Evolutionary conservation across 2,113 vertebrate genomes (phyloP).

Genomic region (Cisticola juncidis): DNA sequence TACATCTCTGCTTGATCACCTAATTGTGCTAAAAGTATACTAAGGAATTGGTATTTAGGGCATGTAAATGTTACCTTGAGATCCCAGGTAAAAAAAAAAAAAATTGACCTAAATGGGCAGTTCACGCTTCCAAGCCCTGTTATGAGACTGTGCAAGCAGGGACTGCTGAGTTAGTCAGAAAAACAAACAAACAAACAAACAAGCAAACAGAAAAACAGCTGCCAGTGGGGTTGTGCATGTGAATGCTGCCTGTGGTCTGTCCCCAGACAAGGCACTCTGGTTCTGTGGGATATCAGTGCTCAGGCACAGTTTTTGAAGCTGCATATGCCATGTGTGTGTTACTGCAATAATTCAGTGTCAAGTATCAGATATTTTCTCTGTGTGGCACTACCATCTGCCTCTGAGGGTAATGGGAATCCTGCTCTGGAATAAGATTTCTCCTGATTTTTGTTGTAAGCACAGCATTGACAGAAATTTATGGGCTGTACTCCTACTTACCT

Average conservation of each 20-base stretch:
- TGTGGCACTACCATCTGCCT: background rate
- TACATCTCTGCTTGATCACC: background rate
- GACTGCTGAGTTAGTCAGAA: background rate
- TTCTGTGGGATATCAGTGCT: background rate
- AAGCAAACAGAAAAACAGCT: background rate
- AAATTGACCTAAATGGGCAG: background rate
- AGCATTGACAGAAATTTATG: background rate
- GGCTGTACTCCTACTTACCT: background rate
- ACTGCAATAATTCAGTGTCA: background rate
- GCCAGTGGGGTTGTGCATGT: background rate
- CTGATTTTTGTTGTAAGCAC: background rate
- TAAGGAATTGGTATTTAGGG: background rate
- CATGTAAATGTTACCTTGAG: conserved; percentile 23
- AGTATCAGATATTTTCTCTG: background rate
- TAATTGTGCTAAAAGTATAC: conserved; percentile 5
- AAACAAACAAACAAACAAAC: background rate
- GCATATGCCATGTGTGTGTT: rapidly evolving
- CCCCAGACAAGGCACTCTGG: rapidly evolving
- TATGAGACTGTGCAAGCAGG: background rate
- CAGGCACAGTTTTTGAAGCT: background rate
- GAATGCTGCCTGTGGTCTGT: background rate
- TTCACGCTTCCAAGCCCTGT: background rate
- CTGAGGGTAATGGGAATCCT: background rate
- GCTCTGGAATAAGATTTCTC: background rate
- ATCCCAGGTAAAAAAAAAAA: background rate